phyloP scores from a whole-genome alignment of 2,888 invertebrate species.

The Neocrepidodera transversa region DNA sequence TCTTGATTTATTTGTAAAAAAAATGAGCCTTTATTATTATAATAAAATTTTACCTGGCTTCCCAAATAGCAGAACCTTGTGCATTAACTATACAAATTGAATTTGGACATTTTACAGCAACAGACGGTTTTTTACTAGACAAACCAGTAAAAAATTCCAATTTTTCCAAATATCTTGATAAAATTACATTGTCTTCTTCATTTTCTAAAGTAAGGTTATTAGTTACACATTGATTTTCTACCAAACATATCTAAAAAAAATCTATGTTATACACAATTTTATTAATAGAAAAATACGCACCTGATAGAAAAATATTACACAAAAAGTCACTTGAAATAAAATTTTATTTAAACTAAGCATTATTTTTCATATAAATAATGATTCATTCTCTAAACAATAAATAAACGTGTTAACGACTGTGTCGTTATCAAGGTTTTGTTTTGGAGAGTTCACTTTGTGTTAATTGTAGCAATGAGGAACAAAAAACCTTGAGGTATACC shows the following conservation, averaged over 20 bases:
- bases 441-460: not conserved
- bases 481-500: not conserved
- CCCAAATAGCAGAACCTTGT: constrained; percentile 34
- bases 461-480: not conserved
- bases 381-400: not conserved
- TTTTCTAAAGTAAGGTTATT: constrained; percentile 20
- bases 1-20: too few relatives aligned
- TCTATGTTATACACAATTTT: not conserved
- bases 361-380: not conserved
- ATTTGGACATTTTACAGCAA: constrained; percentile 3
- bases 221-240: not conserved
- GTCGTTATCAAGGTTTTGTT: not conserved
- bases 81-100: constrained; percentile 25
- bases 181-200: constrained; percentile 11
- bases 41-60: constrained; percentile 26
- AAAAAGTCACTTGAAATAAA: not conserved
- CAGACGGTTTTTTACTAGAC: not conserved
- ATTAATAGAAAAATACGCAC: not conserved
- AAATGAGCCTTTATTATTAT: too few relatives aligned
- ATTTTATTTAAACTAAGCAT: not conserved
- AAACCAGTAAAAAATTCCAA: constrained; percentile 21
- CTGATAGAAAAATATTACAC: not conserved
- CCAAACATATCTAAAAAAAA: constrained; percentile 6
- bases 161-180: constrained; percentile 19
- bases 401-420: not conserved